Conservation (phyloP, 2,797 vertebrate species). For the Lacerta viridis region DNA sequence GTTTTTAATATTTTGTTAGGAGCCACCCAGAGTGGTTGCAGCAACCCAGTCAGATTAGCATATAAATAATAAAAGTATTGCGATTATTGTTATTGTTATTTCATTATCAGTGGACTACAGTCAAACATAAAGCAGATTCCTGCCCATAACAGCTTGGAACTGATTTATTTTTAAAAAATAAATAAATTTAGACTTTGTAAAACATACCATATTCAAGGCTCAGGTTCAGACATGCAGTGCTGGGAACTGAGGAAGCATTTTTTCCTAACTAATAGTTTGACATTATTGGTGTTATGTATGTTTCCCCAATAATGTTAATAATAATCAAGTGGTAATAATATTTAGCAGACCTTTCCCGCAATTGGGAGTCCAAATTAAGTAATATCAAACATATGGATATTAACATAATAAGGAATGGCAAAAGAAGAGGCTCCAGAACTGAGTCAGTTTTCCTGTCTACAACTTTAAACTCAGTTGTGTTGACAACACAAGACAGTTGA, state of each 20-base stretch:
- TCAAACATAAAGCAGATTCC: not conserved
- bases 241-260: not conserved
- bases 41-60: too few relatives aligned
- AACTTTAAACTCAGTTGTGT: constrained; percentile 7
- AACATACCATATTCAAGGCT: constrained; percentile 33
- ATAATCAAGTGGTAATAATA: constrained; percentile 43
- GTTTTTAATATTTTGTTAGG: too few relatives aligned
- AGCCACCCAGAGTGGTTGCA: too few relatives aligned
- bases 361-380: constrained; percentile 38
- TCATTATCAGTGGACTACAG: not conserved
- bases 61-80: not conserved
- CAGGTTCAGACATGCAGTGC: constrained; percentile 7
- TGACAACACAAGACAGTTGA: not conserved
- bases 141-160: not conserved
- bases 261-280: constrained; percentile 29
- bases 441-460: not conserved
- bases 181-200: not conserved
- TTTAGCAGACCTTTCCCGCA: constrained; percentile 33
- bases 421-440: constrained; percentile 15
- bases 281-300: not conserved
- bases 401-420: constrained; percentile 7
- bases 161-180: not conserved
- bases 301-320: not conserved
- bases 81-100: not conserved
- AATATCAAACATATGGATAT: constrained; percentile 49